A percentile compares a stretch with the other conserved stretches of the same genome.
These are phyloP conservation scores for Dolichopus griseipennis DNA, from an alignment of 2,888 invertebrate genomes.

Conservation along the genomic window DNA sequence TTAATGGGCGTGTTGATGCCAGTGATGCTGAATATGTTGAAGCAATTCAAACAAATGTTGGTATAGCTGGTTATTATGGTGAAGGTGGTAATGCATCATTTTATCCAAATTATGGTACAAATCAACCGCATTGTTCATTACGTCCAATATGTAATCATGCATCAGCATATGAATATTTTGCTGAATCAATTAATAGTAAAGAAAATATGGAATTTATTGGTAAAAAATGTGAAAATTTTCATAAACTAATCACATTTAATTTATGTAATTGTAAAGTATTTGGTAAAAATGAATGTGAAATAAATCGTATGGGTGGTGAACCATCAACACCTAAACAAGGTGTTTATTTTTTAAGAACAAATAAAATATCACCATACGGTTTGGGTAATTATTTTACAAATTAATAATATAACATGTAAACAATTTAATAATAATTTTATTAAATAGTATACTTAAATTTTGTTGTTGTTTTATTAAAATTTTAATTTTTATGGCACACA, in stretches of 20 bases:
- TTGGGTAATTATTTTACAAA: constrained; percentile 10
- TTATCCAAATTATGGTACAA: constrained; percentile 39
- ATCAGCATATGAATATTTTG: constrained; percentile 29
- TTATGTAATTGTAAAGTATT: constrained; percentile 24
- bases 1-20: constrained; percentile 31
- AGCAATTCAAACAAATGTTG: constrained; percentile 38
- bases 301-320: constrained; percentile 30
- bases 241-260: constrained; percentile 22
- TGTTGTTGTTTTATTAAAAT: too few relatives aligned
- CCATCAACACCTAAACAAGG: constrained; percentile 33
- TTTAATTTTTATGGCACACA: too few relatives aligned
- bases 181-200: constrained; percentile 27
- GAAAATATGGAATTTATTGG: constrained; percentile 11
- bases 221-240: constrained; percentile 23
- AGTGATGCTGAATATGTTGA: constrained; percentile 40
- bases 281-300: not conserved
- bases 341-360: constrained; percentile 33
- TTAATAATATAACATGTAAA: not conserved
- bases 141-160: constrained; percentile 21
- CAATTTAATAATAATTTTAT: too few relatives aligned
- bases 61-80: constrained; percentile 34
- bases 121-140: constrained; percentile 39
- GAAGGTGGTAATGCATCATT: constrained; percentile 38
- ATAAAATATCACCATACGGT: constrained; percentile 28
- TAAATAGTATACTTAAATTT: too few relatives aligned